Conservation (phyloP, 2,113 vertebrate species). For the Protomyctophum bolini region DNA sequence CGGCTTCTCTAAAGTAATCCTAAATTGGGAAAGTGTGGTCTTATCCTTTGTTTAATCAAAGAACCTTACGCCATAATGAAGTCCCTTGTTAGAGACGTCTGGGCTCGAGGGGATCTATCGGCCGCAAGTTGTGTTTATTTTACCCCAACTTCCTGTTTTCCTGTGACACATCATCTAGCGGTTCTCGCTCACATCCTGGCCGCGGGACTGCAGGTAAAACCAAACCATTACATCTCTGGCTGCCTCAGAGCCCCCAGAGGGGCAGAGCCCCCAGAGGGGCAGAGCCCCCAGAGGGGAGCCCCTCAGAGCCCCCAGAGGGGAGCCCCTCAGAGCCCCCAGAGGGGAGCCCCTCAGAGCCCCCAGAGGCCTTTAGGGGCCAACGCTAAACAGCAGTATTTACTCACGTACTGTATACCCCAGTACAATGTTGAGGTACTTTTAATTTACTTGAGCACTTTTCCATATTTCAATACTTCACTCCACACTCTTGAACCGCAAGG, state of each 20-base stretch:
- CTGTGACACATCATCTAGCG: conserved; percentile 65
- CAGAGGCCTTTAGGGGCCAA: no score
- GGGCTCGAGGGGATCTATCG: conserved; percentile 42
- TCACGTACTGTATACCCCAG: no score
- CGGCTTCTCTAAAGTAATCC: conserved; percentile 31
- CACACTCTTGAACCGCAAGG: no score
- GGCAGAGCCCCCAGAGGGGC: no score
- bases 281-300: no score
- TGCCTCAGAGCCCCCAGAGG: conserved; percentile 17
- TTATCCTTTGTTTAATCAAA: conserved; percentile 60
- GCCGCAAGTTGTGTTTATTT: conserved; percentile 61
- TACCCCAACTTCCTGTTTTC: conserved; percentile 71
- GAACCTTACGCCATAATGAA: conserved; percentile 36
- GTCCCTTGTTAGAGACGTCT: conserved; percentile 47
- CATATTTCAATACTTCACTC: no score
- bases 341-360: conserved; percentile 23
- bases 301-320: no score
- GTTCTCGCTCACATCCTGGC: conserved; percentile 69
- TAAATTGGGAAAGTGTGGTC: conserved; percentile 35
- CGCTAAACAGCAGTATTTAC: no score
- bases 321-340: no score
- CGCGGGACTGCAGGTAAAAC: conserved; percentile 68
- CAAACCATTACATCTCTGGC: conserved; percentile 72
- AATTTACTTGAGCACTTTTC: no score
- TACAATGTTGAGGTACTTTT: no score